These are phyloP conservation scores for Cataglyphis rosenhaueri DNA, from an alignment of 2,888 invertebrate species.

Conservation along the genomic window DNA sequence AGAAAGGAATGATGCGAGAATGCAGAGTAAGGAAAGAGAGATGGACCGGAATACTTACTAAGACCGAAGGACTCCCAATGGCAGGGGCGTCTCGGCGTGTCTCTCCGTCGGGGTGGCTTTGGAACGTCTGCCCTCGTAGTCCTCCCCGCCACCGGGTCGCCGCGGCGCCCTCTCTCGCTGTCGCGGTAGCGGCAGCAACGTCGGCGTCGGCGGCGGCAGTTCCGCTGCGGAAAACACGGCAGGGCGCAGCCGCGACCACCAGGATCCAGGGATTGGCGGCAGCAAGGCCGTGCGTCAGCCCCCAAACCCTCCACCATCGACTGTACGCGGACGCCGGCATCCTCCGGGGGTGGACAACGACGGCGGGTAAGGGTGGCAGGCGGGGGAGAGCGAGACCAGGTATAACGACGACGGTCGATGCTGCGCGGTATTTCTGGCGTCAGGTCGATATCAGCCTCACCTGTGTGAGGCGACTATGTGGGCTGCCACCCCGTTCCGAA, in stretches of 20 bases:
- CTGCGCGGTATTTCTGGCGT: conserved; percentile 85
- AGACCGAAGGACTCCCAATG: conserved; percentile 84
- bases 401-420: conserved; percentile 83
- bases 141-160: conserved; percentile 83
- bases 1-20: conserved; percentile 29
- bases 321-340: conserved; percentile 51
- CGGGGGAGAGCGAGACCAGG: conserved; percentile 73
- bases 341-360: conserved; percentile 50
- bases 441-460: conserved; percentile 83
- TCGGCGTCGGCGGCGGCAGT: background rate
- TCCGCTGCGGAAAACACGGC: conserved; percentile 54
- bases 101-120: conserved; percentile 85
- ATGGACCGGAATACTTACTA: conserved; percentile 80
- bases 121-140: conserved; percentile 84
- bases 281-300: conserved; percentile 76
- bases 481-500: conserved; percentile 57
- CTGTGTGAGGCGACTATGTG: conserved; percentile 65
- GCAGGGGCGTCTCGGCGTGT: conserved; percentile 85
- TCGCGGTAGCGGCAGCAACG: conserved; percentile 38
- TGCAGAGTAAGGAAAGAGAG: conserved; percentile 44
- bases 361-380: conserved; percentile 53
- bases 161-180: conserved; percentile 70
- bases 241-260: conserved; percentile 75
- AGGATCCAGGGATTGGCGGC: conserved; percentile 78
- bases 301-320: conserved; percentile 75